phyloP scores from a whole-genome alignment of 2,113 vertebrate genomes.

The Protomyctophum bolini region DNA sequence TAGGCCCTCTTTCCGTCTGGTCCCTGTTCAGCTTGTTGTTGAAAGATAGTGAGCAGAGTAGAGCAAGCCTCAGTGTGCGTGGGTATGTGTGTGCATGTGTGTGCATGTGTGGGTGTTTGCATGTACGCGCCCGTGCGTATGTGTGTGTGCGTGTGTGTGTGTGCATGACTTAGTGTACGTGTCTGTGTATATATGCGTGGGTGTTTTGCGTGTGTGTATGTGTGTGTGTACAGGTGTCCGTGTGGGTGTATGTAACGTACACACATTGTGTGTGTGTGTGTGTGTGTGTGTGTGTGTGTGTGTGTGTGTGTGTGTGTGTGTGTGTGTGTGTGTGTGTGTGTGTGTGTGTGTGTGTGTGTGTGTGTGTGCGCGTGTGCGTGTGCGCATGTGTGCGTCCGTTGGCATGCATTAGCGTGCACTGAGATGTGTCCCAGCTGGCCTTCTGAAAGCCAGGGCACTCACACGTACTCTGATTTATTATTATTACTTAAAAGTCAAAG shows the following conservation, averaged over 20 bases:
- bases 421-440: slow-evolving; percentile 78
- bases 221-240: background rate
- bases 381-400: background rate
- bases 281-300: slow-evolving; percentile 15
- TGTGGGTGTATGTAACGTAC: background rate
- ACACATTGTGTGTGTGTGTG: background rate
- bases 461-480: slow-evolving; percentile 51
- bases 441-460: slow-evolving; percentile 59
- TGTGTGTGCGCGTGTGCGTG: slow-evolving; percentile 6
- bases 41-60: slow-evolving; percentile 78
- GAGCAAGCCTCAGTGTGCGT: slow-evolving; percentile 33
- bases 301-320: slow-evolving; percentile 2
- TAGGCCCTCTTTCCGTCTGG: slow-evolving; percentile 79
- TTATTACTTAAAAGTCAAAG: slow-evolving; percentile 16
- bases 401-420: slow-evolving; percentile 39
- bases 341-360: background rate
- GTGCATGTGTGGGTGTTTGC: background rate
- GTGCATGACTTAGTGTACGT: slow-evolving; percentile 3
- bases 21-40: slow-evolving; percentile 79
- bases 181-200: background rate
- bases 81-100: slow-evolving; percentile 30
- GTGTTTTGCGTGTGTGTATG: slow-evolving; percentile 14
- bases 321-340: background rate
- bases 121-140: background rate
- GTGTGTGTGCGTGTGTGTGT: background rate